Evolutionary conservation across 1,140 invertebrate species (phyloP).

Genomic region (Lucilia sericata): DNA sequence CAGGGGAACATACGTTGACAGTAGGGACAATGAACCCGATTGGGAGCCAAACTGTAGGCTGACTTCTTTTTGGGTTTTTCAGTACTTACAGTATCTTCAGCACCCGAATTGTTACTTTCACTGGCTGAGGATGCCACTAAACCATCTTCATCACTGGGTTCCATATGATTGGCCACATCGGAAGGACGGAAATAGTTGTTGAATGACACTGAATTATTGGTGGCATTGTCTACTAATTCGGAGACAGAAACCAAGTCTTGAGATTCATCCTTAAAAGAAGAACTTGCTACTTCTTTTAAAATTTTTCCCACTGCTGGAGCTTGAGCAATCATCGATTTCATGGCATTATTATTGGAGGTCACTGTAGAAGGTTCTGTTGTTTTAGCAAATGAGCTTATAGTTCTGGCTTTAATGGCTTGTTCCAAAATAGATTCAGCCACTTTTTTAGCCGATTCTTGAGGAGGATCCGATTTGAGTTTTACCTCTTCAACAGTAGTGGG

Average conservation of each 20-base stretch:
- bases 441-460: slow-evolving; percentile 65
- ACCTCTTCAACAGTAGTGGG: slow-evolving; percentile 35
- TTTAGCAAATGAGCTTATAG: slow-evolving; percentile 1
- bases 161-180: slow-evolving; percentile 68
- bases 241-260: slow-evolving; percentile 82
- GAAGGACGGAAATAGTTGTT: slow-evolving; percentile 73
- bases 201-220: slow-evolving; percentile 73
- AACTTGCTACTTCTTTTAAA: slow-evolving; percentile 64
- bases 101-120: slow-evolving; percentile 84
- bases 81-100: slow-evolving; percentile 74
- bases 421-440: slow-evolving; percentile 71
- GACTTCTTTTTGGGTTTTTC: slow-evolving; percentile 80
- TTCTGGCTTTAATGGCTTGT: slow-evolving; percentile 70
- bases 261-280: slow-evolving; percentile 68
- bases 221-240: slow-evolving; percentile 82
- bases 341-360: slow-evolving; percentile 46
- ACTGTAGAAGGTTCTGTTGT: background rate
- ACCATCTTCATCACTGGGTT: slow-evolving; percentile 79
- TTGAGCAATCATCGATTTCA: slow-evolving; percentile 63
- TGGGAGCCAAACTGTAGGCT: slow-evolving; percentile 95
- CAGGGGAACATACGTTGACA: slow-evolving; percentile 95
- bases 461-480: background rate
- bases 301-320: slow-evolving; percentile 64
- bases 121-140: slow-evolving; percentile 79
- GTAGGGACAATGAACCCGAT: slow-evolving; percentile 91